Evolutionary conservation across 2,113 vertebrate species (phyloP), one percentile per base, ranked within the genome.

Genomic region (Otis tarda): DNA sequence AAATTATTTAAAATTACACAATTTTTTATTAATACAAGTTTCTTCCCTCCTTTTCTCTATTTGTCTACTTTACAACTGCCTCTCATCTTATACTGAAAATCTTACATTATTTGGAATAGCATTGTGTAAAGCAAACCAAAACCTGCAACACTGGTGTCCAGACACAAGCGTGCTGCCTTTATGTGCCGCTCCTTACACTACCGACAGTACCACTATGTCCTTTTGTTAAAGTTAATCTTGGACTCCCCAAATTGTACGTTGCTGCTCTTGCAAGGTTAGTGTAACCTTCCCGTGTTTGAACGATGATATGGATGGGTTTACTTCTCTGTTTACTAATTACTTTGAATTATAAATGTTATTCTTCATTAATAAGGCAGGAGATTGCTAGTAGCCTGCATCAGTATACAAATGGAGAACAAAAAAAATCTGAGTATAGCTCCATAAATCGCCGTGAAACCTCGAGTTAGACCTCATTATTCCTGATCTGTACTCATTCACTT

Each of bases 331-430:
- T 94, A 50, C 70, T 61, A 77, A 47, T 71, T 70, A 57, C 23
- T 85, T 85, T 68, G 77, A 94, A 80, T 94, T 92, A 92, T n/a
- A 86, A 76, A 94, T 76, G 52, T 24, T 69, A 49, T 75, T 91
- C 69, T 68, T 93, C 28, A 75, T 73, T 84, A 76, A 82, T 79
- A 89, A 60, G 61, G 30, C 75, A 83, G 67, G 53, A 83, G 49
- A 60, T 35, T 61, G 50, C 39, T 78, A 64, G 73, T 37, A 77
- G 52, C 17, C 79, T 84, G 22, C 1, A 2, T 49, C 74, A 87
- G 33, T 56, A 33, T 30, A 63, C 43, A 71, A 33, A 64, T 9
- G 35, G 64, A 47, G 49, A 90, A 56, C 55, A 57, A 71, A 82
- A 71, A 82, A 74, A 63, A 35, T 81, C 39, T 31, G 27, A 61